These are phyloP conservation scores for Neofelis nebulosa DNA, from an alignment of 2,113 vertebrate species.

Conservation along the genomic window DNA sequence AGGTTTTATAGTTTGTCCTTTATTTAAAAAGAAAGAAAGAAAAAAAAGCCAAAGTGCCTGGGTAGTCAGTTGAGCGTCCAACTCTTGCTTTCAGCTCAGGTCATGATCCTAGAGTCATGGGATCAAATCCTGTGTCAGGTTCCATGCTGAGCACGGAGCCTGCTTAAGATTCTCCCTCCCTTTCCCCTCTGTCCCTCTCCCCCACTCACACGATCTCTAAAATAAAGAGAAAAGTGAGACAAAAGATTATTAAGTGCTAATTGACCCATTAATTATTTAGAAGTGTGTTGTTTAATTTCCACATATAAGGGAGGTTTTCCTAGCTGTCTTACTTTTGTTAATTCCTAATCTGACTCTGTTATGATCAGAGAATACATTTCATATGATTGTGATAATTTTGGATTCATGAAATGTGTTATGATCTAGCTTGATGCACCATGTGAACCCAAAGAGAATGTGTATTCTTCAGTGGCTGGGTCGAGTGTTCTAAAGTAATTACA, in stretches of 20 bases:
- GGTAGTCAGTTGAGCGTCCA: too few species aligned
- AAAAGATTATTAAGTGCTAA: background rate
- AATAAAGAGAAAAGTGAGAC: background rate
- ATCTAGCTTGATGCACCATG: background rate
- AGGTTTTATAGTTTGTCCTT: background rate
- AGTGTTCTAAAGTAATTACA: background rate
- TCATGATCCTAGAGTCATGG: too few species aligned
- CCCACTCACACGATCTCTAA: too few species aligned
- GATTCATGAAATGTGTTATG: background rate
- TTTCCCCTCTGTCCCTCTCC: too few species aligned
- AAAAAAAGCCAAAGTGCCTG: too few species aligned
- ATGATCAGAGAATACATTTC: background rate
- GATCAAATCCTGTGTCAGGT: too few species aligned
- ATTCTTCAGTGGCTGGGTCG: background rate
- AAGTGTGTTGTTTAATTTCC: background rate
- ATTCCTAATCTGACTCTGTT: background rate
- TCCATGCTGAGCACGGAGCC: too few species aligned
- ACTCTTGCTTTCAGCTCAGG: too few species aligned
- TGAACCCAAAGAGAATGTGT: background rate
- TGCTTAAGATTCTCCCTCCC: too few species aligned
- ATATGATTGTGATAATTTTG: background rate
- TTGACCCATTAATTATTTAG: background rate
- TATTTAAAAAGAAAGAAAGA: background rate
- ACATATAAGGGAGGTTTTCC: background rate
- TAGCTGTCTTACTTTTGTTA: background rate